A percentile compares a stretch with the other conserved stretches of the same genome.
Conservation (phyloP, 2,888 invertebrate genomes). For the Eulithis prunata region DNA sequence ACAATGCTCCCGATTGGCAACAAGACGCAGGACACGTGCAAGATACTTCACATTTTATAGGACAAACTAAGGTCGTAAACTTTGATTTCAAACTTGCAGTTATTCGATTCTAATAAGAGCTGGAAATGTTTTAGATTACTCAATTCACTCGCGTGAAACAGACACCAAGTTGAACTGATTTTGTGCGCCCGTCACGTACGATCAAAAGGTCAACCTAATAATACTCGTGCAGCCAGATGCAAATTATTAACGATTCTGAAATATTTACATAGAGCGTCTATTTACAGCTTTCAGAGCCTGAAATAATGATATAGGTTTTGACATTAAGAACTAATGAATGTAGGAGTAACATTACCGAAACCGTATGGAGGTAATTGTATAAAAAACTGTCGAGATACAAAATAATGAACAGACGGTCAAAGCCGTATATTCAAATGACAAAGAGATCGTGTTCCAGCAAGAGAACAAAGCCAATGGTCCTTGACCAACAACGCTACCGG, state of each 20-base stretch:
- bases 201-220: constrained; percentile 30
- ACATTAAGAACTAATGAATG: too few species aligned
- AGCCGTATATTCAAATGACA: constrained; percentile 44
- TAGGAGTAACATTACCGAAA: background rate
- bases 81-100: constrained; percentile 42
- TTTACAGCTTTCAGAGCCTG: too few species aligned
- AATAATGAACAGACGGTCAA: constrained; percentile 24
- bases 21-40: constrained; percentile 47
- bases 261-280: background rate
- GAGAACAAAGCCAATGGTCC: constrained; percentile 69
- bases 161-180: constrained; percentile 21
- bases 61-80: constrained; percentile 43
- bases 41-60: constrained; percentile 43
- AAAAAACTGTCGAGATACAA: constrained; percentile 3
- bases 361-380: background rate
- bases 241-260: constrained; percentile 9
- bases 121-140: constrained; percentile 14
- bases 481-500: constrained; percentile 66
- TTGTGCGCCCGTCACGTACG: constrained; percentile 22
- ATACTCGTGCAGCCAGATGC: constrained; percentile 22
- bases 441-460: constrained; percentile 45
- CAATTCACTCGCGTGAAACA: constrained; percentile 10
- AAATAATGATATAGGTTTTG: too few species aligned
- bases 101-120: constrained; percentile 36
- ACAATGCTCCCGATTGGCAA: constrained; percentile 37